Evolutionary conservation across 2,888 invertebrate species (phyloP), one percentile per base, ranked within the genome.

Genomic region (Philaethria dido): DNA sequence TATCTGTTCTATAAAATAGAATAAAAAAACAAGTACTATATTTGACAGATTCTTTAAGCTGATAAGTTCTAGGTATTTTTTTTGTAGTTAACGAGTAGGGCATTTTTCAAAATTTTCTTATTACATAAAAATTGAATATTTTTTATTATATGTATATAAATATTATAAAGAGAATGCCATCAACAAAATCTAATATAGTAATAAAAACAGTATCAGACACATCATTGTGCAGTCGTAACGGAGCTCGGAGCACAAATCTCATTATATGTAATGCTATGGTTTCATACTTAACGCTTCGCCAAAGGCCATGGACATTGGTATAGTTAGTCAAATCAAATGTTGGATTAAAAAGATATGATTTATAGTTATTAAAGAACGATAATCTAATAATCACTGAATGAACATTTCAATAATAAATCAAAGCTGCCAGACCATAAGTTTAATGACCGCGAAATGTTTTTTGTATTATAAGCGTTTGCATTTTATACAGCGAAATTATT

Each of bases 191-290:
- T 16, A 39, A n/a, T 25, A 0, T 50, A 25, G 5, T 25, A 36
- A 20, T 62, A 48, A 16, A 48, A 48, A 62, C 39, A 29, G 16
- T 62, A 25, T 18, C 57, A 9, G 57, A 62, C 13, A 62, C 62
- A 50, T 47, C 18, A 13, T 39, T 16, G 25, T 16, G 16, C 54
- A 36, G 13, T 16, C 45, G 52, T 52, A 60, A 22, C 36, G 36
- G 25, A 36, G 18, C 64, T 47, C 25, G 45, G 25, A 47, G n/a
- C 64, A 39, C 50, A 69, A 67, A 69, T 69, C 69, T 64, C 57
- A 67, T 69, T 69, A 69, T n/a, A 61, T 54, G 69, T 67, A 62
- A 69, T 52, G 61, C 39, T 69, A 69, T 69, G 67, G 67, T 69
- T 69, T 69, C 69, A n/a, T 69, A 42, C n/a, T 52, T 59, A 50